Evolutionary conservation across 2,797 vertebrate genomes (phyloP).

Genomic region (Malurus splendens): DNA sequence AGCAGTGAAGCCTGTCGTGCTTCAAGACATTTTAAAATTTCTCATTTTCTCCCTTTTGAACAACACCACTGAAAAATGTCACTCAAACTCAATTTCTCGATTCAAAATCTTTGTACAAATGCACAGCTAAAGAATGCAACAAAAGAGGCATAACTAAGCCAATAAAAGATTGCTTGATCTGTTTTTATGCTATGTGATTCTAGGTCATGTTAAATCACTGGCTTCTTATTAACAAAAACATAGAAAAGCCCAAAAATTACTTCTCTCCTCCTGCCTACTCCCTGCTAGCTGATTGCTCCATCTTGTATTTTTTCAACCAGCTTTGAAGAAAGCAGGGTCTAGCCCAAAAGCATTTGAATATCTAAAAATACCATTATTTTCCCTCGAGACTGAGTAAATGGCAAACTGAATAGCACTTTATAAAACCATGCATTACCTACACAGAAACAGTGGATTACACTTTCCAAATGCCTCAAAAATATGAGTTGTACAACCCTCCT

Average conservation of each 20-base stretch:
- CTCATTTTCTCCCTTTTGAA: not conserved
- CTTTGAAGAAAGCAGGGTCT: not conserved
- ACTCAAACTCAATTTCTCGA: not conserved
- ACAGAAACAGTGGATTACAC: accelerated
- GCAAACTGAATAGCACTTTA: not conserved
- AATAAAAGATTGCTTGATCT: not conserved
- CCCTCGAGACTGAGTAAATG: not conserved
- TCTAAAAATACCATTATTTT: not conserved
- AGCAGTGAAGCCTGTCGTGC: not conserved
- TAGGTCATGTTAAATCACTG: not conserved
- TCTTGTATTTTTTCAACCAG: not conserved
- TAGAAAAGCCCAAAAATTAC: not conserved
- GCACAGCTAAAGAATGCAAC: not conserved
- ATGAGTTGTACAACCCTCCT: accelerated
- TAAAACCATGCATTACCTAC: not conserved
- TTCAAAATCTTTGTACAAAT: not conserved
- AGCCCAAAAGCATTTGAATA: not conserved
- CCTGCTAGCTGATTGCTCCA: not conserved
- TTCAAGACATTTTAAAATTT: too few species aligned
- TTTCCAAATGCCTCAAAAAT: not conserved
- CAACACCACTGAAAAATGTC: not conserved
- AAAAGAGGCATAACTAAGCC: not conserved
- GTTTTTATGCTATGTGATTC: not conserved
- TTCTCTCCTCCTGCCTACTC: not conserved
- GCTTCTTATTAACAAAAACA: not conserved